Evolutionary conservation across 2,888 invertebrate genomes (phyloP).

Genomic region (Apotomis betuletana): DNA sequence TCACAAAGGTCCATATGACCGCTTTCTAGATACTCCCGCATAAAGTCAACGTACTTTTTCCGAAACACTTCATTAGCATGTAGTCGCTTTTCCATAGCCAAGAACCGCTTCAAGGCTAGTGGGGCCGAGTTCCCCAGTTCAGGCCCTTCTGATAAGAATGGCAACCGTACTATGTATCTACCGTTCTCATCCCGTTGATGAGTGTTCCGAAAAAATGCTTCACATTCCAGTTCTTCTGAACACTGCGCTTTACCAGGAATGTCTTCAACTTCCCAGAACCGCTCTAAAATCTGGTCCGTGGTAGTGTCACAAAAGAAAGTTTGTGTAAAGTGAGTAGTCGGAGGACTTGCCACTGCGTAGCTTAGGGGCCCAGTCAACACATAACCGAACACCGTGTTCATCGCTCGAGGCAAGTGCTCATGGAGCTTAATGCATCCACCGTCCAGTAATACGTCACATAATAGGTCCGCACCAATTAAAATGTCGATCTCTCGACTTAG

Average conservation of each 20-base stretch:
- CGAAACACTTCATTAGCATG: neutral
- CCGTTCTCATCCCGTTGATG: neutral
- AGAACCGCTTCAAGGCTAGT: slow-evolving; percentile 9
- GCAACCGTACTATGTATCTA: neutral
- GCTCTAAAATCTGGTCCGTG: neutral
- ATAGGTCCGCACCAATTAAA: too few species aligned
- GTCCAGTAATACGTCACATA: too few species aligned
- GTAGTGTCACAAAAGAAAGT: too few species aligned
- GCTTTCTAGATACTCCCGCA: neutral
- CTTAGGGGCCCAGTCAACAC: too few species aligned
- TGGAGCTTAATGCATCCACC: too few species aligned
- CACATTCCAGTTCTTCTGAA: slow-evolving; percentile 3
- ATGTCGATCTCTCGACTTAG: too few species aligned
- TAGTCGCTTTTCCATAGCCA: slow-evolving; percentile 11
- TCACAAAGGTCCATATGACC: neutral
- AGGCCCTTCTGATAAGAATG: slow-evolving; percentile 1
- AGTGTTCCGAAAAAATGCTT: neutral
- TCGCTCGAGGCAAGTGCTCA: too few species aligned
- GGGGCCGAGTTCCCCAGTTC: neutral
- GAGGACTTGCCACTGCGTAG: too few species aligned
- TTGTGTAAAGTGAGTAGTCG: too few species aligned
- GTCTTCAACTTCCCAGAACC: slow-evolving; percentile 11
- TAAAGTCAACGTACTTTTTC: neutral
- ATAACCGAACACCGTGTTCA: too few species aligned
- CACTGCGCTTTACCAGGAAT: neutral